These are phyloP conservation scores for Crenichthys baileyi DNA, from an alignment of 2,797 vertebrate species.

Conservation along the genomic window DNA sequence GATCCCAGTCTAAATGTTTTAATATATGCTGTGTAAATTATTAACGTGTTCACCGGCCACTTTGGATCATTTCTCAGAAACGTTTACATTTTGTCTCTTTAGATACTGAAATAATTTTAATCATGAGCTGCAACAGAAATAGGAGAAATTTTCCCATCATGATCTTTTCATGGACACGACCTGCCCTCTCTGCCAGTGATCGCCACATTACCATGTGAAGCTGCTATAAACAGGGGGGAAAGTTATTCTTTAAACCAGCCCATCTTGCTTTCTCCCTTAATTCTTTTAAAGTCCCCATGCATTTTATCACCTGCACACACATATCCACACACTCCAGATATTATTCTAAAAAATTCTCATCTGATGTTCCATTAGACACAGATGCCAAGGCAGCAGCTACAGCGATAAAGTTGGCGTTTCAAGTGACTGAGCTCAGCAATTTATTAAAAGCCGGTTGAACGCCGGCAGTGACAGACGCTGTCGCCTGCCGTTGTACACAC, in stretches of 20 bases:
- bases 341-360: constrained; percentile 55
- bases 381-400: constrained; percentile 39
- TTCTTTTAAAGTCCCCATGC: constrained; percentile 27
- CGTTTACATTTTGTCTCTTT: constrained; percentile 65
- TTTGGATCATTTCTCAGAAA: constrained; percentile 57
- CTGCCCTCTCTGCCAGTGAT: constrained; percentile 21
- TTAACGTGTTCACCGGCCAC: constrained; percentile 65
- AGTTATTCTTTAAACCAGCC: constrained; percentile 16
- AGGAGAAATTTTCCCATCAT: constrained; percentile 50
- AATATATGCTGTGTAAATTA: constrained; percentile 74
- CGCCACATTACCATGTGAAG: constrained; percentile 21
- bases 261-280: constrained; percentile 27
- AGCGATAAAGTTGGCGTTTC: constrained; percentile 76
- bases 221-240: constrained; percentile 25
- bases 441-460: constrained; percentile 53
- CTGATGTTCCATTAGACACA: constrained; percentile 66
- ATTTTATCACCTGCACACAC: constrained; percentile 25
- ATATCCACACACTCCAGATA: constrained; percentile 41
- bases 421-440: constrained; percentile 76
- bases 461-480: constrained; percentile 20
- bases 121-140: constrained; percentile 42
- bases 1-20: constrained; percentile 69
- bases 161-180: constrained; percentile 39
- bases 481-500: constrained; percentile 33
- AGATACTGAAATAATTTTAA: constrained; percentile 61